A percentile compares a stretch with the other conserved stretches of the same genome.
These are phyloP conservation scores for Synergus itoensis DNA, from an alignment of 2,888 invertebrate genomes.

Conservation along the genomic window DNA sequence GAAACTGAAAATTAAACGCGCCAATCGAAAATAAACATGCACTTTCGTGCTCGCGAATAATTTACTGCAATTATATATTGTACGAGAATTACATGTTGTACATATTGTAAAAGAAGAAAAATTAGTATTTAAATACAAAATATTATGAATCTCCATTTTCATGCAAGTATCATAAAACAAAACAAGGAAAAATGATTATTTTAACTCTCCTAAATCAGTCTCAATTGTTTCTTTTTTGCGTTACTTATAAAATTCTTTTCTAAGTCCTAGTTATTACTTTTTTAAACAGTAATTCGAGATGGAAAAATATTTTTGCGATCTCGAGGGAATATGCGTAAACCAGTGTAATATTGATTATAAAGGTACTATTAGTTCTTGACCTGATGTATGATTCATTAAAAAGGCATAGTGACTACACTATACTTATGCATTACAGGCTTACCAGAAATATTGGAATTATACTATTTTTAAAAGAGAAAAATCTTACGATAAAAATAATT, in stretches of 20 bases:
- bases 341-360: conserved; percentile 24
- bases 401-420: neutral
- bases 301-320: neutral
- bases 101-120: no score
- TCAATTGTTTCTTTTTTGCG: neutral
- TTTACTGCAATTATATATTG: no score
- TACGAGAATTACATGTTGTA: no score
- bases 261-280: neutral
- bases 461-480: neutral
- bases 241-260: neutral
- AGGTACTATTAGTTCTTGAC: conserved; percentile 28
- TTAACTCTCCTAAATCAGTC: no score
- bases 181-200: no score
- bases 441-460: neutral
- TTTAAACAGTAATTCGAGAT: neutral
- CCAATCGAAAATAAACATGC: no score
- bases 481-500: neutral
- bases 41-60: no score
- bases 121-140: no score
- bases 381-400: conserved; percentile 38
- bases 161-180: no score
- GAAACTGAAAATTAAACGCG: no score
- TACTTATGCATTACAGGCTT: neutral
- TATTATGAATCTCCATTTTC: no score
- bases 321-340: neutral